Base-by-base conservation (phyloP, 2,888 invertebrate species). In the Ctenicera cuprea region DNA sequence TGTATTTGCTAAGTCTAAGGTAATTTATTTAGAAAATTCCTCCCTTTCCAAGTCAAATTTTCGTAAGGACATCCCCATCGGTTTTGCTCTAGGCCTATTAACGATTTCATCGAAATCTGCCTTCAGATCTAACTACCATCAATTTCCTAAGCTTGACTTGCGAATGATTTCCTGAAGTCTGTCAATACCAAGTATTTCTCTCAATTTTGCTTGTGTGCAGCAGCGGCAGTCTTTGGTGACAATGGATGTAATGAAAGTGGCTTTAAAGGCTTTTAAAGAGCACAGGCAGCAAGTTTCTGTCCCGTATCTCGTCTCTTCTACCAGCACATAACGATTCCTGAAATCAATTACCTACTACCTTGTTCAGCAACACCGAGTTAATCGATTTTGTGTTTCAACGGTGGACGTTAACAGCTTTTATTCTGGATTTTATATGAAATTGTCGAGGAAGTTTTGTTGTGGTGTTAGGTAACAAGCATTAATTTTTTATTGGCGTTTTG, bases 81-180 rank as follows among this genome's bases (percentile, higher is more conserved):
- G 33, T 8, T 33, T 9, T 8, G 9, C 7, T 18, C 20, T 48
- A 4, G 3, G 0, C 50, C 22, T 20, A 2, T 20, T 2, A 1
- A 50, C 54, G 26, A 22, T 54, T 30, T 9, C 3, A 12, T 9
- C 20, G 48, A 16, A 11, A 1, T 18, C 5, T 33, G 38, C 12
- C 14, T 18, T 14, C 14, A 33, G 57, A 33, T 57, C 57, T 37
- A 59, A 38, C 59, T 59, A 20, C 33, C 57, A 37, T 18, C 33
- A 30, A 59, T 59, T 59, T 59, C 38, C 59, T 16, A 59, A 59
- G 37, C 38, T 41, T 41, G 9, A 16, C 54, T 38, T 59, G 59
- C 38, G 30, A 33, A 57, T 57, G 37, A 59, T 41, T 59, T 59
- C 38, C 59, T 30, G 59, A 57, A 59, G 18, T 41, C 57, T 37